A percentile compares a stretch with the other conserved stretches of the same genome.
Evolutionary conservation across 53 echinoderm and acorn worm species (phyloP).

Genomic region (Apostichopus leukothele): DNA sequence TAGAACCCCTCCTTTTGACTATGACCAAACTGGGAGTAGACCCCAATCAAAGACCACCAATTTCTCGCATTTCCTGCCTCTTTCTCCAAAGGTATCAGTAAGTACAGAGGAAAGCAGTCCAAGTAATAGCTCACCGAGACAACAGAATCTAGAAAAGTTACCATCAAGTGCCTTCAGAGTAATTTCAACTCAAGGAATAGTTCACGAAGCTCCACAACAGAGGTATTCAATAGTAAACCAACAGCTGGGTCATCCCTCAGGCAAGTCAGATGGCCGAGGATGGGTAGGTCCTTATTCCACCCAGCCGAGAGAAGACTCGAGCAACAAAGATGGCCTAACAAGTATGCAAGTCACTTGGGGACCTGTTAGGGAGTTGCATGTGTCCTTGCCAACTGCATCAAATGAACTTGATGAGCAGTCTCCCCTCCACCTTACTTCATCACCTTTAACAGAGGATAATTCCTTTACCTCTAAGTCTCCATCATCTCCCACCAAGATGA

Average conservation of each 20-base stretch:
- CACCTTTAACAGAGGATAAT: not conserved
- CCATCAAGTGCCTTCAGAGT: not conserved
- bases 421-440: not conserved
- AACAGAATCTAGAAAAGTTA: not conserved
- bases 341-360: slow-evolving; percentile 22
- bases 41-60: not conserved
- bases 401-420: slow-evolving; percentile 22
- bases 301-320: not conserved
- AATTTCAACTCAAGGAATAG: not conserved
- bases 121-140: not conserved
- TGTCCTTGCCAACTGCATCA: slow-evolving; percentile 27
- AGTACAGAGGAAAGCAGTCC: not conserved
- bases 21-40: not conserved
- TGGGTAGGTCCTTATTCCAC: not conserved
- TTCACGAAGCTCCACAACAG: not conserved
- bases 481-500: not conserved
- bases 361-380: slow-evolving; percentile 15
- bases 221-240: not conserved
- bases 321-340: not conserved
- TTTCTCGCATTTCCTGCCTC: not conserved
- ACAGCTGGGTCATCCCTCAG: not conserved
- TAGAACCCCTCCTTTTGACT: not conserved
- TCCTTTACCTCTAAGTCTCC: not conserved
- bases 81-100: not conserved
- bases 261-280: not conserved